A percentile compares a stretch with the other conserved stretches of the same genome.
phyloP scores from a whole-genome alignment of 2,888 invertebrate genomes.

The Heteromyza rotundicornis region DNA sequence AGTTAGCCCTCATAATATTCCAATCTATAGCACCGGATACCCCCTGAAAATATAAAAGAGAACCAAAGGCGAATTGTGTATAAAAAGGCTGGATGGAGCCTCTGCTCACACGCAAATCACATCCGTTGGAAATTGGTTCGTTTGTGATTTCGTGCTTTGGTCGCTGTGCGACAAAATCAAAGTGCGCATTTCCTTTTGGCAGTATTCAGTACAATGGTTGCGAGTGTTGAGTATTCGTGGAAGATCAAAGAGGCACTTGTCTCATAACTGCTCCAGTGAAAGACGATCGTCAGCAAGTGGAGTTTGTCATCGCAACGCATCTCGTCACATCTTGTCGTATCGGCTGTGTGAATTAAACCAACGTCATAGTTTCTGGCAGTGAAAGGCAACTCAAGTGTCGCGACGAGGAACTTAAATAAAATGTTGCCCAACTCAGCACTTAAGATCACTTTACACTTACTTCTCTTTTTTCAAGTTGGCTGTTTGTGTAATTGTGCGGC shows the following conservation, averaged over 20 bases:
- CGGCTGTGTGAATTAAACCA: too few species aligned
- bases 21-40: neutral
- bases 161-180: conserved; percentile 32
- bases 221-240: too few species aligned
- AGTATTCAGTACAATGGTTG: too few species aligned
- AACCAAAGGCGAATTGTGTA: neutral
- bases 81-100: neutral
- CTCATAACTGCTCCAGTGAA: too few species aligned
- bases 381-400: conserved; percentile 8
- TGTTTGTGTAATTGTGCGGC: too few species aligned
- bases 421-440: conserved; percentile 33
- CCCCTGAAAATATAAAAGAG: too few species aligned
- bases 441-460: conserved; percentile 21
- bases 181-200: conserved; percentile 49
- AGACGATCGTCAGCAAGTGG: too few species aligned
- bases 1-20: neutral
- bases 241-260: conserved; percentile 40
- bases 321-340: too few species aligned
- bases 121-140: conserved; percentile 16
- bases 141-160: conserved; percentile 22
- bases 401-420: conserved; percentile 31
- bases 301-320: too few species aligned
- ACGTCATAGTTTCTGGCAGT: neutral
- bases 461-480: too few species aligned
- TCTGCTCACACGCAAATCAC: conserved; percentile 37